Base-by-base conservation (phyloP, 92 coral and sea anemone genomes). In the Umimayanthus kanabou region DNA sequence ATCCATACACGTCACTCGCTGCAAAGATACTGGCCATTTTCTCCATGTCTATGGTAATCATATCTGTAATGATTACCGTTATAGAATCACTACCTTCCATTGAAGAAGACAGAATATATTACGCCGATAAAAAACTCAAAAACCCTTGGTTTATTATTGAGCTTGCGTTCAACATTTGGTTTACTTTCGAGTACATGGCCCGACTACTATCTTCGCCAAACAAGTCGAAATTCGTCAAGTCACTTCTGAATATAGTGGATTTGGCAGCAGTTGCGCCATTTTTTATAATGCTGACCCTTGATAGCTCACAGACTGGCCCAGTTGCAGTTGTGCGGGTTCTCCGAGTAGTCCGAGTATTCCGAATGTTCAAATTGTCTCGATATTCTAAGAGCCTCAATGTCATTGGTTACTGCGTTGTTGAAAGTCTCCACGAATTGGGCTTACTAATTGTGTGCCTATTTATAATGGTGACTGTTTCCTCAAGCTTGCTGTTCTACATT, bases 311-410 rank as follows among this genome's bases (percentile, higher is more conserved):
- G 43, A 72, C 89, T 1, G 88, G 85, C 49, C 90, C 99, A 2
- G 92, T 97, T 0, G 86, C 99, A 15, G 99, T 92, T 22, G 91
- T 97, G 11, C 95, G 98, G 9, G 92, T 97, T 25, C 88, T 97
- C 25, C 87, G 99, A 78, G 88, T 97, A 9, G 93, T 95, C 22
- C 95, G 99, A 2, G 93, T 97, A 39, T 97, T 97, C 61, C 92
- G 99, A 10, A 95, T 97, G 88, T 97, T 97, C 85, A 97, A 97
- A 70, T 94, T 97, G 2, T 97, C 99, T 2, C 97, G 99, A 40
- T 97, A 97, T 53, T 97, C 98, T 0, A 91, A 92, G 57, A 96
- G 97, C 67, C 94, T 97, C 14, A 97, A 95, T 43, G 98, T 97
- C 6, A 97, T 97, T 49, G 99, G 98, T 13, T 97, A 95, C 76